These are phyloP conservation scores for Distichodus sexfasciatus DNA, from an alignment of 2,797 vertebrate genomes.

Conservation along the genomic window DNA sequence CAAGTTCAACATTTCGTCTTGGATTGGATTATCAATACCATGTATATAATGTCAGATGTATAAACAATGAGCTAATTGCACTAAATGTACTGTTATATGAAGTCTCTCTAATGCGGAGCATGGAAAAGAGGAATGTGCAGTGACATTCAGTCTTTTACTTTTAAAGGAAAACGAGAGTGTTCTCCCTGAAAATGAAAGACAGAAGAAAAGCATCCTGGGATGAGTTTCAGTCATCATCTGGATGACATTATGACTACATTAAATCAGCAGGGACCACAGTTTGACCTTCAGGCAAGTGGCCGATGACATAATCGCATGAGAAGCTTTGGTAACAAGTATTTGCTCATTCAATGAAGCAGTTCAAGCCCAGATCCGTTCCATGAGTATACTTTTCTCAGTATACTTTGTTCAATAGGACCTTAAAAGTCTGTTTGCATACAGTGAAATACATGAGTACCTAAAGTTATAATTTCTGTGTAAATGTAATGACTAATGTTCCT, in stretches of 20 bases:
- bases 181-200: not conserved
- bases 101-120: not conserved
- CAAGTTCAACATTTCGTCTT: not conserved
- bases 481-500: not conserved
- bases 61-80: not conserved
- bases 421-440: slow-evolving; percentile 13
- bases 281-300: slow-evolving; percentile 52
- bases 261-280: slow-evolving; percentile 51
- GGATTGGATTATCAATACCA: not conserved
- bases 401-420: slow-evolving; percentile 26
- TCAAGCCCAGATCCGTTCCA: slow-evolving; percentile 24
- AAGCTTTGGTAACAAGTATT: slow-evolving; percentile 58
- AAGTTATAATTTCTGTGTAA: not conserved
- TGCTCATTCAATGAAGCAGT: slow-evolving; percentile 57
- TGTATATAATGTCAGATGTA: not conserved
- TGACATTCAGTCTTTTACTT: not conserved
- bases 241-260: slow-evolving; percentile 57
- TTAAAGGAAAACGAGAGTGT: not conserved
- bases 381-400: slow-evolving; percentile 11
- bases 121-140: not conserved
- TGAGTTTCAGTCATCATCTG: slow-evolving; percentile 57
- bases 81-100: not conserved
- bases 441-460: not conserved
- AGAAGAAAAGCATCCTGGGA: slow-evolving; percentile 21
- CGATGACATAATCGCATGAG: slow-evolving; percentile 56